Conservation (phyloP, 2,797 vertebrate genomes). For the Holocentrus rufus region DNA sequence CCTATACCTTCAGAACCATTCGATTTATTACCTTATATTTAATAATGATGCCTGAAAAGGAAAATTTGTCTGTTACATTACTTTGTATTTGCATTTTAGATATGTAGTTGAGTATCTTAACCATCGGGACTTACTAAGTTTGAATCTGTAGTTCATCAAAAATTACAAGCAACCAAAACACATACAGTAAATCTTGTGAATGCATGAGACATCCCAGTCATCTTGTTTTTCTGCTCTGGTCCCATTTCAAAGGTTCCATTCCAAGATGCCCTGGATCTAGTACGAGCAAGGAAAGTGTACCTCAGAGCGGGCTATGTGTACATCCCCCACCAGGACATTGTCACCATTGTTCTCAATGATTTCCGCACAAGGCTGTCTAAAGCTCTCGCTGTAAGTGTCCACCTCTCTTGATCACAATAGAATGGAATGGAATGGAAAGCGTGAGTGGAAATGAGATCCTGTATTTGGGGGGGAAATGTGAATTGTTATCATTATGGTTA, state of each 20-base stretch:
- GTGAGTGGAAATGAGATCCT: background rate
- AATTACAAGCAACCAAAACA: background rate
- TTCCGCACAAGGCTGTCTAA: conserved; percentile 93
- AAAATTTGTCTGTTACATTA: no score
- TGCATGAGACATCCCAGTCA: background rate
- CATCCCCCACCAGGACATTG: conserved; percentile 91
- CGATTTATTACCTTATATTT: no score
- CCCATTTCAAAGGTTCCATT: conserved; percentile 87
- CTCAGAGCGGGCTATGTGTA: conserved; percentile 89
- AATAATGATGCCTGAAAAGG: no score
- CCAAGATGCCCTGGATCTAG: conserved; percentile 93
- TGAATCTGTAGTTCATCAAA: background rate
- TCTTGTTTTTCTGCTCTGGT: background rate
- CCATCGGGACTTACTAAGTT: background rate
- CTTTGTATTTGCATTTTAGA: no score
- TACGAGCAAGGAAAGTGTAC: conserved; percentile 90
- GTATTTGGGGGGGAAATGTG: background rate
- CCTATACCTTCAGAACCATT: no score
- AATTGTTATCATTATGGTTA: no score
- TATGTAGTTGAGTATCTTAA: no score
- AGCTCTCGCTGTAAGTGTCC: conserved; percentile 92
- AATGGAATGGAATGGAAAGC: background rate
- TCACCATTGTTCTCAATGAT: conserved; percentile 90
- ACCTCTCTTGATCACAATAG: background rate
- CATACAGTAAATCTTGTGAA: conserved; percentile 10